phyloP scores from a whole-genome alignment of 2,888 invertebrate species.

The Aporophyla lueneburgensis region DNA sequence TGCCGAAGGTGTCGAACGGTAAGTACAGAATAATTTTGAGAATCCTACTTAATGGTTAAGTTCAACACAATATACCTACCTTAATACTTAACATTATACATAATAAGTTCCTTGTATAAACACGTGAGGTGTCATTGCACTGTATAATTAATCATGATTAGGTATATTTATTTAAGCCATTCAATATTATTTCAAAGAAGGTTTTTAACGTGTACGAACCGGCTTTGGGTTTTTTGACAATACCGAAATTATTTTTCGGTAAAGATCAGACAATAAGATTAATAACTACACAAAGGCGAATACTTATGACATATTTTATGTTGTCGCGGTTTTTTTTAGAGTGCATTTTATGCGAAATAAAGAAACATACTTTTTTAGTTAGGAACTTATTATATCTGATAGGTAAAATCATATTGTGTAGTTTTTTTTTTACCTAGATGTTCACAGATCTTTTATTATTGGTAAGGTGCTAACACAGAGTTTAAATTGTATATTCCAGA shows the following conservation, averaged over 20 bases:
- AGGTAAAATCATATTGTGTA: background rate
- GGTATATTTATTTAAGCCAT: conserved; percentile 58
- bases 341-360: background rate
- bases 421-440: background rate
- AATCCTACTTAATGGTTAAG: background rate
- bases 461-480: background rate
- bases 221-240: conserved; percentile 57
- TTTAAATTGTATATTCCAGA: background rate
- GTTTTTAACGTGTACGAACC: conserved; percentile 53
- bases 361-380: background rate
- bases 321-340: conserved; percentile 26
- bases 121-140: conserved; percentile 53
- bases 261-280: conserved; percentile 59
- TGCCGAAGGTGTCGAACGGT: background rate
- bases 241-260: conserved; percentile 58
- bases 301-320: conserved; percentile 39
- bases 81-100: background rate
- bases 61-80: background rate
- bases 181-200: conserved; percentile 63
- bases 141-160: conserved; percentile 62
- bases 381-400: background rate
- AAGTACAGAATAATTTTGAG: background rate
- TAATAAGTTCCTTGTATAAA: conserved; percentile 21
- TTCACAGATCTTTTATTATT: background rate
- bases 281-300: conserved; percentile 41